A percentile compares a stretch with the other conserved stretches of the same genome.
These are phyloP conservation scores for Takifugu bimaculatus DNA, from an alignment of 2,113 vertebrate genomes.

Conservation along the genomic window DNA sequence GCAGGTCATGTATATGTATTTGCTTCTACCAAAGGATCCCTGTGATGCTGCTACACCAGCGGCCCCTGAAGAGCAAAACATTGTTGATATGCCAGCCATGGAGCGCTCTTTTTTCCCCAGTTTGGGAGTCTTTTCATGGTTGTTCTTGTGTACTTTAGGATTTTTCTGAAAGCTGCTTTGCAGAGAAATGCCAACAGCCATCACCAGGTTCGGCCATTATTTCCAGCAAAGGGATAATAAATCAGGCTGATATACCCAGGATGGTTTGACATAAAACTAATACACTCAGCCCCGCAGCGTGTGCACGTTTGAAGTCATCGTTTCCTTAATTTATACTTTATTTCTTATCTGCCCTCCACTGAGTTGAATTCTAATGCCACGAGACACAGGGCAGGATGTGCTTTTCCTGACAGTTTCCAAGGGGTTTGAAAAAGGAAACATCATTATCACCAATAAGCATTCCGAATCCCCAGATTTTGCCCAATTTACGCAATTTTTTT, in stretches of 20 bases:
- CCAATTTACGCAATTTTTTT: too few relatives aligned
- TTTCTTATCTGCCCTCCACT: constrained; percentile 1
- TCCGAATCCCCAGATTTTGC: neutral
- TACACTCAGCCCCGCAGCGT: constrained; percentile 14
- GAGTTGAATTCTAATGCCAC: constrained; percentile 1
- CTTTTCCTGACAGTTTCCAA: neutral
- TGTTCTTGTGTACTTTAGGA: constrained; percentile 21
- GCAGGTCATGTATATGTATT: constrained; percentile 51
- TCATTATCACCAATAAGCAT: neutral
- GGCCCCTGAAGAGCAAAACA: constrained; percentile 62
- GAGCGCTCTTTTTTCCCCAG: constrained; percentile 39
- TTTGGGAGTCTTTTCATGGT: constrained; percentile 35
- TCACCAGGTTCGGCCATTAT: constrained; percentile 50
- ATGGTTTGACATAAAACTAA: constrained; percentile 29
- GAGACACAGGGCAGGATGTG: neutral
- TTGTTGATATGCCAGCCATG: constrained; percentile 70
- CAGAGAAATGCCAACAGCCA: constrained; percentile 50
- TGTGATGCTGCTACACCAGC: constrained; percentile 45
- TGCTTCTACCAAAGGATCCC: constrained; percentile 37
- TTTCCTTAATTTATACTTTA: constrained; percentile 3
- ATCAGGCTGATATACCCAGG: neutral
- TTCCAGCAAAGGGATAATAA: constrained; percentile 30
- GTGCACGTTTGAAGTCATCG: neutral
- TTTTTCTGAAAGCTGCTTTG: constrained; percentile 46
- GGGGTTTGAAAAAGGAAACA: neutral